A percentile compares a stretch with the other conserved stretches of the same genome.
Evolutionary conservation across 2,888 invertebrate genomes (phyloP).

Genomic region (Aquatica leii): DNA sequence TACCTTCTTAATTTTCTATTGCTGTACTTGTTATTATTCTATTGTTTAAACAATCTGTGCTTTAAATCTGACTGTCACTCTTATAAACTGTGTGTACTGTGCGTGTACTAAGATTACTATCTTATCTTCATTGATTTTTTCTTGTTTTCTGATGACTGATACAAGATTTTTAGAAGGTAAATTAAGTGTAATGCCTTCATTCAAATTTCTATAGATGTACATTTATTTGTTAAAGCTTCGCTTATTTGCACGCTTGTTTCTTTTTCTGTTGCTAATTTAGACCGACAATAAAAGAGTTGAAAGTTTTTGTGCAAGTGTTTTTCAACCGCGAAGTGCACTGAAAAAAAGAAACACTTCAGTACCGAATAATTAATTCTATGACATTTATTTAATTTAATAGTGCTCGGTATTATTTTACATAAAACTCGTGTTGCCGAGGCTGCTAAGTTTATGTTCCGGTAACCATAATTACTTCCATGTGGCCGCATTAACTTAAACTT

Average conservation of each 20-base stretch:
- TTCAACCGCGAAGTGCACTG: no score
- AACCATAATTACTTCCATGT: constrained; percentile 24
- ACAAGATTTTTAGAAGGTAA: constrained; percentile 42
- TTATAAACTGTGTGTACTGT: constrained; percentile 40
- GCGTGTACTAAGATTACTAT: constrained; percentile 39
- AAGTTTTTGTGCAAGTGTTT: no score
- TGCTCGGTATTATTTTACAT: background rate
- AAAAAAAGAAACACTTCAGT: no score
- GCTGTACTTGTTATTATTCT: constrained; percentile 41
- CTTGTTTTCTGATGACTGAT: constrained; percentile 43
- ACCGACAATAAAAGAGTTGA: no score
- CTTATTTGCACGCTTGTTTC: constrained; percentile 16
- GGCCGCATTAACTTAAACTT: constrained; percentile 14
- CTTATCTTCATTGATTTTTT: constrained; percentile 45
- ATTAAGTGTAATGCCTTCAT: constrained; percentile 16
- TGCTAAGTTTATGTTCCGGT: background rate
- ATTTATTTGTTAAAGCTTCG: constrained; percentile 7
- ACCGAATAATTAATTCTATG: no score
- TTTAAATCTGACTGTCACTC: constrained; percentile 37
- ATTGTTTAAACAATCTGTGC: constrained; percentile 37
- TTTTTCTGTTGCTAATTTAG: background rate
- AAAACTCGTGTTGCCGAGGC: background rate
- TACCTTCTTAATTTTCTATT: constrained; percentile 44
- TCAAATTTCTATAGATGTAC: constrained; percentile 3
- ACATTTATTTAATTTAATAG: no score